A percentile compares a stretch with the other conserved stretches of the same genome.
Evolutionary conservation across 2,888 invertebrate species (phyloP).

Genomic region (Tetrapedia diversipes): DNA sequence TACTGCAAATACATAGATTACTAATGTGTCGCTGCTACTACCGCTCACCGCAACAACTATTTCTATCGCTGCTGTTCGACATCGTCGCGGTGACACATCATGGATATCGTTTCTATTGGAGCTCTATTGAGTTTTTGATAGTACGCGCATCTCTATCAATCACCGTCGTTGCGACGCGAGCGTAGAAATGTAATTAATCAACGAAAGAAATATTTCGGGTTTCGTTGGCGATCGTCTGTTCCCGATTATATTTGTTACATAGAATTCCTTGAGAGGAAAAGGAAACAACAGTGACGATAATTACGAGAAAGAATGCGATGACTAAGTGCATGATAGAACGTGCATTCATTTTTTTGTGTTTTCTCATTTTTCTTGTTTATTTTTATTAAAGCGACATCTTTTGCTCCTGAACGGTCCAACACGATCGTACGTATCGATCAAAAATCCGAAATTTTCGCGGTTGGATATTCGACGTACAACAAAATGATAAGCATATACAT

Average conservation of each 20-base stretch:
- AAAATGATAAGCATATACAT: constrained; percentile 33
- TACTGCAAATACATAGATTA: constrained; percentile 61
- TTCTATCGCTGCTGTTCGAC: constrained; percentile 47
- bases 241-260: constrained; percentile 2
- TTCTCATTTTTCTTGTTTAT: neutral
- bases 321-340: constrained; percentile 1
- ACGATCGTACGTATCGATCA: constrained; percentile 28
- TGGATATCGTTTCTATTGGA: constrained; percentile 57
- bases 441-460: constrained; percentile 35
- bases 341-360: neutral
- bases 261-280: neutral
- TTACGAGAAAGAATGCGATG: neutral
- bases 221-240: constrained; percentile 40
- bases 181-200: constrained; percentile 28
- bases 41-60: constrained; percentile 44
- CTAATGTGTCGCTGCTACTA: constrained; percentile 52
- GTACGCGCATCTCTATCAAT: constrained; percentile 48
- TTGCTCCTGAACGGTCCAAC: constrained; percentile 4
- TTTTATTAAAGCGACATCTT: neutral
- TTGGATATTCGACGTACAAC: constrained; percentile 39
- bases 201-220: constrained; percentile 64
- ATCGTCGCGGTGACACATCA: constrained; percentile 42
- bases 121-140: constrained; percentile 47
- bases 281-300: neutral
- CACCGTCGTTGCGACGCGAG: constrained; percentile 35